Evolutionary conservation across 1,140 invertebrate species (phyloP), one percentile per base, ranked within the genome.

Genomic region (Thaumatotibia leucotreta): DNA sequence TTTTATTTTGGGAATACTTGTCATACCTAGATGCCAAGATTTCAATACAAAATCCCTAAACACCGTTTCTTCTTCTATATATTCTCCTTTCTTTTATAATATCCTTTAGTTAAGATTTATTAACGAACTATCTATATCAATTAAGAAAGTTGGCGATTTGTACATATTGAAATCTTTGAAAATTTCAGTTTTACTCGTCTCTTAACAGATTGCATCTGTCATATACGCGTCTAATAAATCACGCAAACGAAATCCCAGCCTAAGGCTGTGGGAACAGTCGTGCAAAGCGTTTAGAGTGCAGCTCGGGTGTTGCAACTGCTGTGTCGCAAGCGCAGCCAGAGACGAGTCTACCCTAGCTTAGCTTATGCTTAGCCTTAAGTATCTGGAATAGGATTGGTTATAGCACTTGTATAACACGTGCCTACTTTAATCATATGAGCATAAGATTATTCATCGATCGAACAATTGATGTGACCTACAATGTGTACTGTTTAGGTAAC

Each of bases 231-330:
- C 52, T 58, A 58, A 58, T 27, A 58, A 58, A 58, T 58, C 52
- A 29, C 29, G 4, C 23, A 6, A 58, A 14, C 10, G 52, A 29
- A 58, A 58, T 27, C 23, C 52, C 52, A 58, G 52, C 24, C 52
- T 58, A 58, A 58, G 52, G 52, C 52, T 58, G 52, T 58, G 52
- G 52, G 52, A 58, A 58, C 24, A 58, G 11, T 27, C n/a, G 52
- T 27, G 52, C 52, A 58, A 45, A 58, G 52, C 52, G 52, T 58
- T 58, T 58, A 58, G 52, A 58, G 52, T 58, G 24, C 52, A 27
- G 52, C 52, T 58, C 52, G 10, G 3, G 24, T 58, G 52, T 58
- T 27, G 52, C 24, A 58, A 58, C 52, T 27, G 52, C 52, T 4
- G 52, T 58, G 52, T 58, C 52, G 52, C 52, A 58, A 58, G 52